These are phyloP conservation scores for Corydoras maculifer DNA, from an alignment of 2,113 vertebrate genomes.

Conservation along the genomic window DNA sequence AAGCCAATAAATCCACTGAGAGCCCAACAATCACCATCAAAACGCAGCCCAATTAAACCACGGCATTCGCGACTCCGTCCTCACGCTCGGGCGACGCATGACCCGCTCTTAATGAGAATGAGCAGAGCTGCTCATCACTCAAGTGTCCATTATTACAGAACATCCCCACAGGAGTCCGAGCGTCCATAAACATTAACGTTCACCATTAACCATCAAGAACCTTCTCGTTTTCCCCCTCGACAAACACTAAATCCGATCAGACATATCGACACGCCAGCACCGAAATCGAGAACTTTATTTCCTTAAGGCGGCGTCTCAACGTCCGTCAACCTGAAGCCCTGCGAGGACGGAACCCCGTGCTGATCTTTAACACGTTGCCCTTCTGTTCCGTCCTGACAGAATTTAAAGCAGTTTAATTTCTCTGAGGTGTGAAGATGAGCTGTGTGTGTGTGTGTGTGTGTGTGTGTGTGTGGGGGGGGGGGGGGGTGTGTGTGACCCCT, in stretches of 20 bases:
- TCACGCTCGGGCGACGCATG: slow-evolving; percentile 43
- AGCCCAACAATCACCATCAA: not conserved
- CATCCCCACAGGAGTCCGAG: slow-evolving; percentile 1
- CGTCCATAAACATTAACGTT: too few species aligned
- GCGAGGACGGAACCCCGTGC: not conserved
- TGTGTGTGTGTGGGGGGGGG: too few species aligned
- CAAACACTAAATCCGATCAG: not conserved
- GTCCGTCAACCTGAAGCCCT: too few species aligned
- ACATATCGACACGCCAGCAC: not conserved
- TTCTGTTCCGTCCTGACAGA: not conserved
- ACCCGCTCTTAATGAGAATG: slow-evolving; percentile 31
- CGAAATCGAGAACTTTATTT: too few species aligned
- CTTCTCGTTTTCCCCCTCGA: too few species aligned
- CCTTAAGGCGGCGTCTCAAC: too few species aligned
- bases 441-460: not conserved
- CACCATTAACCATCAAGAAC: too few species aligned
- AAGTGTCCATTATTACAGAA: slow-evolving; percentile 52
- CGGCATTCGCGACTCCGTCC: slow-evolving; percentile 47
- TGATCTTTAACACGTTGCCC: not conserved
- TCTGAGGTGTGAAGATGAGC: slow-evolving; percentile 7
- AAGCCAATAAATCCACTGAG: not conserved
- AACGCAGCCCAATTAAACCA: slow-evolving; percentile 11
- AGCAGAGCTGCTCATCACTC: slow-evolving; percentile 35
- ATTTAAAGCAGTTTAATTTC: slow-evolving; percentile 1
- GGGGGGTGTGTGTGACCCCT: not conserved